Base-by-base conservation (phyloP, 2,888 invertebrate genomes). In the Phengaris arion region DNA sequence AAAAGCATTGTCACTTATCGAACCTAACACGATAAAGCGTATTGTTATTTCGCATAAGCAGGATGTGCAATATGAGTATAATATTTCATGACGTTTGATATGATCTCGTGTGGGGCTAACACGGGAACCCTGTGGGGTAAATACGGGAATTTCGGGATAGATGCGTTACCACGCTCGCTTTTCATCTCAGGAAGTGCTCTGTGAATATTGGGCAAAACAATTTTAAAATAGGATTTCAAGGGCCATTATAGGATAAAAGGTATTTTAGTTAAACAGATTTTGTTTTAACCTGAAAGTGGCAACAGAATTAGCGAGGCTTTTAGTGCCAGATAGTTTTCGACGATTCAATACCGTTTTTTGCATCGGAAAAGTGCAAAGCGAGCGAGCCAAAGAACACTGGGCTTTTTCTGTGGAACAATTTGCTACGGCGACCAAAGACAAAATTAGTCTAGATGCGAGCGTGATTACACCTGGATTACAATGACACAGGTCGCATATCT, bases 81-180 rank as follows among this genome's bases (percentile, higher is more conserved):
- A 72, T 72, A 72, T 72, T 72, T 72, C 72, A 72, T 72, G 72
- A 74, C 68, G 70, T 69, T 75, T 70, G 55, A 75, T 69, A 75
- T 54, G 74, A 75, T 75, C 69, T 75, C 69, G 9, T 48, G 48
- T 70, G 48, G 75, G 57, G 70, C 15, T 57, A 70, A 68, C 68
- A 74, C 52, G 68, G 68, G 68, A 59, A 68, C 45, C 68, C 54
- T 74, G 64, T 64, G 64, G 64, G 64, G 64, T 52, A 64, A 35
- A 45, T 15, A 12, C 12, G 64, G 45, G 64, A 64, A 64, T 73
- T 55, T 13, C 45, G 51, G 72, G 69, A 79, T 77, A 76, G 79
- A 80, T 81, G 81, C 80, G 80, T 79, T 78, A 75, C 78, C 80
- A 81, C 80, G 79, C 77, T 75, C 77, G 75, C 77, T 79, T 79